These are phyloP conservation scores for Pheosia tremula DNA, from an alignment of 2,888 invertebrate genomes.

Conservation along the genomic window DNA sequence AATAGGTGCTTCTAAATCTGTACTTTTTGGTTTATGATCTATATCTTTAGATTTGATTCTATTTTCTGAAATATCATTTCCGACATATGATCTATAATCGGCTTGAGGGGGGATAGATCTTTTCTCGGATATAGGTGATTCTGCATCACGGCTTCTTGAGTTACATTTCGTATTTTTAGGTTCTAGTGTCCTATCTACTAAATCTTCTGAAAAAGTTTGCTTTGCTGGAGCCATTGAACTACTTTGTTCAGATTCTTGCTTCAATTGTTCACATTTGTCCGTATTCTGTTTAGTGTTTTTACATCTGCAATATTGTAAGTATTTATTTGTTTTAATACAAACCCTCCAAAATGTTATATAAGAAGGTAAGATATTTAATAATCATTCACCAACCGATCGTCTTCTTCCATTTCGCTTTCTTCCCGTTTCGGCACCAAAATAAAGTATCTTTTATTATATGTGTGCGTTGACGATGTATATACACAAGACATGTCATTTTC, in stretches of 20 bases:
- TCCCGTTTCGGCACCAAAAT: conserved; percentile 31
- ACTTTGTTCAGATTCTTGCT: conserved; percentile 5
- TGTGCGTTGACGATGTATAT: conserved; percentile 17
- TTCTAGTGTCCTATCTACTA: conserved; percentile 12
- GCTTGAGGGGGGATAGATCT: not conserved
- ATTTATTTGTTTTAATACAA: not conserved
- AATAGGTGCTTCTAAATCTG: too few relatives aligned
- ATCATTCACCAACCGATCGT: not conserved
- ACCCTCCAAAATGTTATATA: too few relatives aligned
- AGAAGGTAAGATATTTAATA: not conserved
- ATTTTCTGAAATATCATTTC: too few relatives aligned
- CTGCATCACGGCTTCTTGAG: not conserved
- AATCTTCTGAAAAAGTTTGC: conserved; percentile 20
- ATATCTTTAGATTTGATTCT: too few relatives aligned
- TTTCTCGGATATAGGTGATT: not conserved
- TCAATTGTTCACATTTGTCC: conserved; percentile 9
- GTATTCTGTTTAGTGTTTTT: conserved; percentile 6
- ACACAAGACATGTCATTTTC: conserved; percentile 9
- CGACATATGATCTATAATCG: too few relatives aligned
- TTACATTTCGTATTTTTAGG: not conserved
- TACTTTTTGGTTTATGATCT: too few relatives aligned
- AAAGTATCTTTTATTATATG: conserved; percentile 35
- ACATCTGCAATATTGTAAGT: conserved; percentile 14
- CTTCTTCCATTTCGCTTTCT: not conserved
- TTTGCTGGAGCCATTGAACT: conserved; percentile 20